Base-by-base conservation (phyloP, 2,797 vertebrate genomes). In the Brotula barbata region DNA sequence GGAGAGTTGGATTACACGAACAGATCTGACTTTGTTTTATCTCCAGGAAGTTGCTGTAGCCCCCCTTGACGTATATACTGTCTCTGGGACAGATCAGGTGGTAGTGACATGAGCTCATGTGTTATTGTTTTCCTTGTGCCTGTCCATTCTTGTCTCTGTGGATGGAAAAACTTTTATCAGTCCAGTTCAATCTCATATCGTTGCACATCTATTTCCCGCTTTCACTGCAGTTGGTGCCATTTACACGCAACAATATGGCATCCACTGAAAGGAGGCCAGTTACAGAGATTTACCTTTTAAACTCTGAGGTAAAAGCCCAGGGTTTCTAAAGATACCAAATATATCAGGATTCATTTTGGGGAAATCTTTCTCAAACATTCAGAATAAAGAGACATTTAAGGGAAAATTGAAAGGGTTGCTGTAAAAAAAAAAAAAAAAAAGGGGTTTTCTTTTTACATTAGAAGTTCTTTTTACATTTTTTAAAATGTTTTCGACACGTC, bases 71-170 rank as follows among this genome's bases (percentile, higher is more conserved):
- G 28, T 60, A 22, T 5, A 12, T 15, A 16, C 58, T 34, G 60
- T 58, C 51, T 20, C 60, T 55, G 67, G 58, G 49, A 50, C 53
- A 23, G 66, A 76, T 78, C 71, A 62, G 68, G 59, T 39, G 62
- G 41, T 43, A 15, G 53, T 5, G 19, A 41, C 25, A 42, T 89
- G 77, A 87, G 70, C 49, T 86, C 82, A 85, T 83, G 57, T 79
- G 82, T 86, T 84, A 68, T 81, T 81, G 68, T 80, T 85, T 80
- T 75, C 53, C 48, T 41, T 45, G 72, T 16, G 1, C 45, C 47
- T 49, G 61, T 48, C 37, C 14, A 54, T n/a, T 21, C 50, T 5
- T 41, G 23, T 52, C 13, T 45, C 55, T 75, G 60, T 16, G 33
- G 58, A 63, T 71, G 82, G 79, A 85, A 83, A 77, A 71, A 62